A percentile compares a stretch with the other conserved stretches of the same genome.
Evolutionary conservation across 2,113 vertebrate species (phyloP).

Genomic region (Antigone vipio): DNA sequence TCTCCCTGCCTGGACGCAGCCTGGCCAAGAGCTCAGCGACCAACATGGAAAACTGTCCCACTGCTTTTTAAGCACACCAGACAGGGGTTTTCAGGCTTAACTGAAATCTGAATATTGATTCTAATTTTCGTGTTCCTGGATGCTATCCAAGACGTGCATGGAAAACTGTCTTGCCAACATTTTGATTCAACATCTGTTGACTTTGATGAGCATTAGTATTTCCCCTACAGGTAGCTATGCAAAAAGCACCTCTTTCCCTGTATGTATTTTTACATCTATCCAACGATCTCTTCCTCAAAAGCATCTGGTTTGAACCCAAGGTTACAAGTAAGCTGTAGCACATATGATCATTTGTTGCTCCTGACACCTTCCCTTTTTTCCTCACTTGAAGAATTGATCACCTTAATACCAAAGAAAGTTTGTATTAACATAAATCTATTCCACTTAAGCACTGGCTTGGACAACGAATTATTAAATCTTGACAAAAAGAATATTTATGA

Average conservation of each 20-base stretch:
- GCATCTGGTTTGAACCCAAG: neutral
- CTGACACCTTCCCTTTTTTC: slow-evolving; percentile 10
- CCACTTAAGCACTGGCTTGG: slow-evolving; percentile 43
- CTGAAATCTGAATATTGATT: neutral
- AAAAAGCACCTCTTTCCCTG: neutral
- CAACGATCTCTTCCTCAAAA: neutral
- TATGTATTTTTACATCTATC: neutral
- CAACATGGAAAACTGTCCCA: neutral
- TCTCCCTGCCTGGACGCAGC: neutral
- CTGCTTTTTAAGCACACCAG: neutral
- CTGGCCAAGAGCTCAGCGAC: neutral
- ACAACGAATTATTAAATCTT: slow-evolving; percentile 49
- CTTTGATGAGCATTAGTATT: neutral
- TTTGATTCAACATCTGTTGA: neutral
- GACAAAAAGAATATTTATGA: slow-evolving; percentile 66
- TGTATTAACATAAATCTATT: slow-evolving; percentile 67
- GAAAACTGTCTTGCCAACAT: neutral
- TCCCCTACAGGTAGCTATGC: neutral
- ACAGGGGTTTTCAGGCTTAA: neutral
- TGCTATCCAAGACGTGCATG: neutral
- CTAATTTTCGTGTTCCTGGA: neutral
- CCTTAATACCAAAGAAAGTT: slow-evolving; percentile 44
- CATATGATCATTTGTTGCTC: slow-evolving; percentile 13
- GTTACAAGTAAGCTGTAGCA: neutral
- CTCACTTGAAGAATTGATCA: slow-evolving; percentile 40